Evolutionary conservation across 2,797 vertebrate species (phyloP).

Genomic region (Acipenser ruthenus): DNA sequence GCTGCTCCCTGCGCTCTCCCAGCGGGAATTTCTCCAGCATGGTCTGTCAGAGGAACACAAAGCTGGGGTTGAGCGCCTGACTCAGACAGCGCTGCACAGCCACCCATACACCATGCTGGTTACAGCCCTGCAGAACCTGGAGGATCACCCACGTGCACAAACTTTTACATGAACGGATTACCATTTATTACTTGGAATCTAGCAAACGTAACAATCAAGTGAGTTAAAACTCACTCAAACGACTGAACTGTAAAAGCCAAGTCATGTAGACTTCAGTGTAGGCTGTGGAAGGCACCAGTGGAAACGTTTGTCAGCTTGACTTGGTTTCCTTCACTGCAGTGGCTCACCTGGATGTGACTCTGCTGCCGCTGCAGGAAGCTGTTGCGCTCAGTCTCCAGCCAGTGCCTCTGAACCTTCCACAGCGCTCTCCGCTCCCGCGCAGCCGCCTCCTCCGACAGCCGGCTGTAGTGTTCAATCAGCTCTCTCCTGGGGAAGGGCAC

Average conservation of each 20-base stretch:
- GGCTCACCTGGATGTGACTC: slow-evolving; percentile 60
- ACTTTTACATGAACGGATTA: too few relatives aligned
- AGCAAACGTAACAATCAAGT: too few relatives aligned
- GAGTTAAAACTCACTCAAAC: too few relatives aligned
- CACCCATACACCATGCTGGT: too few relatives aligned
- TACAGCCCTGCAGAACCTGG: too few relatives aligned
- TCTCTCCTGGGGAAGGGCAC: slow-evolving; percentile 64
- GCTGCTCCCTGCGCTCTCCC: slow-evolving; percentile 43
- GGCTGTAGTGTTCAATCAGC: slow-evolving; percentile 83
- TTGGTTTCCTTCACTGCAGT: neutral
- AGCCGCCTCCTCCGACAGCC: slow-evolving; percentile 84
- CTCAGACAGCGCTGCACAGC: too few relatives aligned
- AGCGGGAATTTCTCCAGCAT: slow-evolving; percentile 62
- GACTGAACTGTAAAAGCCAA: too few relatives aligned
- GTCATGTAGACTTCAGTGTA: too few relatives aligned
- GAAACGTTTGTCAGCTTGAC: neutral
- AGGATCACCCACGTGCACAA: too few relatives aligned
- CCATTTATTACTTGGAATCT: too few relatives aligned
- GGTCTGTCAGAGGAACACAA: slow-evolving; percentile 41
- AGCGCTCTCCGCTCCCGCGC: slow-evolving; percentile 75
- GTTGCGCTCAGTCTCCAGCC: slow-evolving; percentile 63
- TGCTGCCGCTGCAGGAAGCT: slow-evolving; percentile 68
- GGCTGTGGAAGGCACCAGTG: neutral
- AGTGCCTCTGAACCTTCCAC: slow-evolving; percentile 81
- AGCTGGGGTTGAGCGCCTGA: too few relatives aligned